Conservation (phyloP, 2,797 vertebrate genomes). For the Acrocephalus scirpaceus region DNA sequence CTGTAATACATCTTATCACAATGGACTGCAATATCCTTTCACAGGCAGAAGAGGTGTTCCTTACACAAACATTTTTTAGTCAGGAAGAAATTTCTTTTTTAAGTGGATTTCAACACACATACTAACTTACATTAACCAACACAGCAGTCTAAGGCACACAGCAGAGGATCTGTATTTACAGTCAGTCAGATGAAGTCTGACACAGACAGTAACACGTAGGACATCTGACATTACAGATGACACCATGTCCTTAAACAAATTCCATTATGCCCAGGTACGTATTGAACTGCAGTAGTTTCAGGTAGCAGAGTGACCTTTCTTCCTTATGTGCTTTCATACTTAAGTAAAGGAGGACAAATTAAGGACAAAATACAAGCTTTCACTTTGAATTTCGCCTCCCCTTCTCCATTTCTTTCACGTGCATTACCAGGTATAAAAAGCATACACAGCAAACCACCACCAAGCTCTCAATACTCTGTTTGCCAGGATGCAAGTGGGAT, state of each 20-base stretch:
- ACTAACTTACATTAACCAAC: background rate
- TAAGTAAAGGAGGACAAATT: constrained; percentile 31
- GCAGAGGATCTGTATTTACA: background rate
- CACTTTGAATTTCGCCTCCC: background rate
- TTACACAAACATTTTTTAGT: background rate
- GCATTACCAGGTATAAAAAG: background rate
- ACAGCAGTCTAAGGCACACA: background rate
- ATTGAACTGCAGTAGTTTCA: constrained; percentile 24
- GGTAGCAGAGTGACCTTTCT: constrained; percentile 13
- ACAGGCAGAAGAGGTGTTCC: background rate
- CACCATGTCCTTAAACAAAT: constrained; percentile 12
- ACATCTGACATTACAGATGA: constrained; percentile 34
- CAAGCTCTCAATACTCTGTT: constrained; percentile 8
- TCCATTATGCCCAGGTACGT: background rate
- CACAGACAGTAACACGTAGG: background rate
- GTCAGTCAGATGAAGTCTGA: background rate
- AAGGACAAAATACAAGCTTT: constrained; percentile 29
- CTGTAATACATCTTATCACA: background rate
- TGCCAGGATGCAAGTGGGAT: background rate
- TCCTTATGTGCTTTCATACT: background rate
- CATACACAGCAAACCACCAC: background rate
- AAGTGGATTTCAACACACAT: background rate
- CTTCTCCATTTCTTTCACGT: background rate
- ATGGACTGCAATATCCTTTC: background rate
- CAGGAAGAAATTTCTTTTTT: background rate